Percentiles rank a stretch among this genome's conserved stretches.
These are phyloP conservation scores for Macrophya annulata DNA, from an alignment of 2,888 invertebrate genomes.

Conservation along the genomic window DNA sequence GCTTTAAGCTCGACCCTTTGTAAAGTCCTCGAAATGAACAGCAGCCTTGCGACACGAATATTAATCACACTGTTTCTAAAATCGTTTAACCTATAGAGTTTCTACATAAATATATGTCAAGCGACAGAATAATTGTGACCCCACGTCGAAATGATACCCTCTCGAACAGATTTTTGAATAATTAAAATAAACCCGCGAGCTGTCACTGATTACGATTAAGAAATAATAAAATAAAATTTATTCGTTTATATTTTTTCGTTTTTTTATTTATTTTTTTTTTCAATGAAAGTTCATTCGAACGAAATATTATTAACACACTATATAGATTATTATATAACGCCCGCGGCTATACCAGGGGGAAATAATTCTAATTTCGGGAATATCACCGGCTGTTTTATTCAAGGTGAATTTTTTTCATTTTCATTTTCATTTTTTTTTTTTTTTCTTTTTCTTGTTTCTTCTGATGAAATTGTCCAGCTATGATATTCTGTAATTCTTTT, in stretches of 20 bases:
- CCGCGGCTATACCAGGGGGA: not conserved
- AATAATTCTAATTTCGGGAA: slow-evolving; percentile 3
- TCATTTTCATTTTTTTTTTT: not conserved
- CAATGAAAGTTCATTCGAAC: not conserved
- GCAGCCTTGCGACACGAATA: slow-evolving; percentile 33
- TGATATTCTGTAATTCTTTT: not conserved
- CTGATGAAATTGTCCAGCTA: slow-evolving; percentile 17
- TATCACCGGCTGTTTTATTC: slow-evolving; percentile 5
- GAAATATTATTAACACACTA: not conserved
- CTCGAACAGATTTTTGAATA: not conserved
- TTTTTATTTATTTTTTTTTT: too few species aligned
- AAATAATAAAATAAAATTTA: not conserved
- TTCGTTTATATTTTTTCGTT: not conserved
- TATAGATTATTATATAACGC: not conserved
- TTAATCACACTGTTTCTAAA: slow-evolving; percentile 20
- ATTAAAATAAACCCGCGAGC: not conserved
- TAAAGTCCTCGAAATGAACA: slow-evolving; percentile 35
- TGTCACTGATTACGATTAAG: not conserved
- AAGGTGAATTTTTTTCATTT: not conserved
- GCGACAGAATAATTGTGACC: not conserved
- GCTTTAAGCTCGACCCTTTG: slow-evolving; percentile 41
- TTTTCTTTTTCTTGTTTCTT: not conserved
- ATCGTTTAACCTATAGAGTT: slow-evolving; percentile 2
- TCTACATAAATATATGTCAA: not conserved
- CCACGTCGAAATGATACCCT: not conserved